phyloP scores from a whole-genome alignment of 2,113 vertebrate species.

The Microtus montanus region DNA sequence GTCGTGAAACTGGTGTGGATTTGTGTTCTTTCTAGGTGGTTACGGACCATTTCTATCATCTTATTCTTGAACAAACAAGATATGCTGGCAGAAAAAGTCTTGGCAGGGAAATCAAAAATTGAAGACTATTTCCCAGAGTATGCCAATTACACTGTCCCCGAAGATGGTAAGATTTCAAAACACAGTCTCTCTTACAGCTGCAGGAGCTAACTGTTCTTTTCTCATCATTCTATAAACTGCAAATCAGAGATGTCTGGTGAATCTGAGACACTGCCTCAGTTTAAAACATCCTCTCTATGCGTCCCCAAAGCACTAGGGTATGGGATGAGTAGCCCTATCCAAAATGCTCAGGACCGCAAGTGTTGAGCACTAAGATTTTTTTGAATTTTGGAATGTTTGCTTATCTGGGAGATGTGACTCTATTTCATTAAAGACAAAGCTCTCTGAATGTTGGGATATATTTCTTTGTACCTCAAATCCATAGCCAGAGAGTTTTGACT shows the following conservation, averaged over 20 bases:
- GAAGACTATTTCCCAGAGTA: slow-evolving; percentile 99
- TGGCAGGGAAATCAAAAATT: slow-evolving; percentile 99
- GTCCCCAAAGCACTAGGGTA: no score
- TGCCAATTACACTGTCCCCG: slow-evolving; percentile 96
- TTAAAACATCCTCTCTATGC: no score
- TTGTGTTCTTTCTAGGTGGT: slow-evolving; percentile 88
- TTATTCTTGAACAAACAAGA: slow-evolving; percentile 99
- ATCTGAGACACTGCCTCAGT: not conserved
- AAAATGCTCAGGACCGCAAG: not conserved
- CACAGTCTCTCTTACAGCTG: not conserved
- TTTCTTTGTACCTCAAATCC: not conserved
- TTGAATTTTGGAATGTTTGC: not conserved
- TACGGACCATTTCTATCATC: slow-evolving; percentile 99
- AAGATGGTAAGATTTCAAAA: slow-evolving; percentile 91
- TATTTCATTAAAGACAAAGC: not conserved
- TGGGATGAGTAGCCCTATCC: not conserved
- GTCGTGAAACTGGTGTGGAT: not conserved
- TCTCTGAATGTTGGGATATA: not conserved
- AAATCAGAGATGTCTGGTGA: not conserved
- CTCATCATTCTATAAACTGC: not conserved
- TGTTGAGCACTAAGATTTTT: not conserved
- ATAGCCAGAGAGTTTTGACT: not conserved
- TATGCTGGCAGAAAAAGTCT: slow-evolving; percentile 99
- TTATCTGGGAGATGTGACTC: not conserved
- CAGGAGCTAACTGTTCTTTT: not conserved